Evolutionary conservation across 2,113 vertebrate genomes (phyloP), one percentile per base, ranked within the genome.

Genomic region (Pteruthius melanotis): DNA sequence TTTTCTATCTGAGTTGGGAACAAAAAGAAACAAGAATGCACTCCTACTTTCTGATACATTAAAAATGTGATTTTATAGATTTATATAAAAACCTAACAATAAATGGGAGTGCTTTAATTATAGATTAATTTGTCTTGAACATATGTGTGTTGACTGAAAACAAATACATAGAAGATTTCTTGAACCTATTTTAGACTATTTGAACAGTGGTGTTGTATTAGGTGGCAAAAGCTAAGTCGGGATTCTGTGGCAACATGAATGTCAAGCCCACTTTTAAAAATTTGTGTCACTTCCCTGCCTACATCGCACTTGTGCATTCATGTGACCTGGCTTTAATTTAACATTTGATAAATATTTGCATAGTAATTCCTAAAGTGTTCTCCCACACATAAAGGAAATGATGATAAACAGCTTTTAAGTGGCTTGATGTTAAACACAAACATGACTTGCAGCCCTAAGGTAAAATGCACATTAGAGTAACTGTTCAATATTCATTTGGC

Each of bases 261-360:
- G 27, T 85, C 59, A 86, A 88, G 70, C 30, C 31, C 45, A 77
- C 63, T 86, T 89, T n/a, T 56, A 19, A 21, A 35, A 87, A 88
- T 87, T 70, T 70, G 60, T 86, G 45, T 84, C 35, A 77, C 42
- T 94, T 86, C 74, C 82, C 75, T 97, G 59, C 89, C 59, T 91
- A 31, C 49, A 15, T 89, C 0, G 2, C 45, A 90, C 81, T 89
- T 96, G 61, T 90, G 89, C 85, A 88, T 97, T 92, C 86, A 89
- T 95, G 81, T 96, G 93, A 94, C 94, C 94, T 85, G 83, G 93
- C 91, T 96, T 93, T 95, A 95, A 95, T 96, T 96, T 95, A 95
- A 90, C 94, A 91, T 96, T 86, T 91, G 75, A 90, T 95, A 97
- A 97, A 97, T 95, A 97, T 97, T 97, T 97, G 88, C 95, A 77